A percentile compares a stretch with the other conserved stretches of the same genome.
phyloP scores from a whole-genome alignment of 35 echinoderm and acorn worm genomes.

The Heliocidaris erythrogramma region DNA sequence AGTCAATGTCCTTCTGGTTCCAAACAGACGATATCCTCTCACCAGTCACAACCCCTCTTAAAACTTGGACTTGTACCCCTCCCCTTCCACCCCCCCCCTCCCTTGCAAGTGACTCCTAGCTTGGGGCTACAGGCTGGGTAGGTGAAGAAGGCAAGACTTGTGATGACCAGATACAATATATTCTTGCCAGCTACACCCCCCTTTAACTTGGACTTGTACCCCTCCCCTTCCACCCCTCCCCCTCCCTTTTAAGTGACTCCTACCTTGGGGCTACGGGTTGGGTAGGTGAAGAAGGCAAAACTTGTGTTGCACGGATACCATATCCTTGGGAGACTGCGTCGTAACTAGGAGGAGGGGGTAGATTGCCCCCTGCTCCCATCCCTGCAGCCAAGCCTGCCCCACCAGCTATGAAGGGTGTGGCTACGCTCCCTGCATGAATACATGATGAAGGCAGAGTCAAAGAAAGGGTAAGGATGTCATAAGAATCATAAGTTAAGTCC shows the following conservation, averaged over 20 bases:
- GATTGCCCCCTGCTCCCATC: not conserved
- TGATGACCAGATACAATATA: not conserved
- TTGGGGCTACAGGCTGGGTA: not conserved
- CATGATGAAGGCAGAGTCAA: not conserved
- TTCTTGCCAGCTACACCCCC: too few species aligned
- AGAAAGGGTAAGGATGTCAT: too few species aligned
- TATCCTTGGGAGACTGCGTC: constrained; percentile 39
- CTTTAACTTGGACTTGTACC: too few species aligned
- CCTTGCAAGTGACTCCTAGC: too few species aligned
- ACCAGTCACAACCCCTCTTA: too few species aligned
- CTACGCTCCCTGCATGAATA: not conserved
- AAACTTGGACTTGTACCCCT: too few species aligned
- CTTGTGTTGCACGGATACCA: not conserved
- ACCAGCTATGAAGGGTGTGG: not conserved
- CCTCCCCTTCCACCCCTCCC: too few species aligned
- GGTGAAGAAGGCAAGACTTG: constrained; percentile 14
- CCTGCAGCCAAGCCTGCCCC: constrained; percentile 38
- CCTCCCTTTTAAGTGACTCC: too few species aligned
- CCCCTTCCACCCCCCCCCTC: too few species aligned
- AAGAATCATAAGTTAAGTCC: too few species aligned
- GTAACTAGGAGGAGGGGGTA: constrained; percentile 61
- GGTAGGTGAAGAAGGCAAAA: not conserved
- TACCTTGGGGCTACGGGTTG: not conserved
- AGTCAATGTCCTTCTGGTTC: too few species aligned
- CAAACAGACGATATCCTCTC: too few species aligned